These are phyloP conservation scores for Probaryconus sp. DNA, from an alignment of 1,140 invertebrate genomes.

Conservation along the genomic window DNA sequence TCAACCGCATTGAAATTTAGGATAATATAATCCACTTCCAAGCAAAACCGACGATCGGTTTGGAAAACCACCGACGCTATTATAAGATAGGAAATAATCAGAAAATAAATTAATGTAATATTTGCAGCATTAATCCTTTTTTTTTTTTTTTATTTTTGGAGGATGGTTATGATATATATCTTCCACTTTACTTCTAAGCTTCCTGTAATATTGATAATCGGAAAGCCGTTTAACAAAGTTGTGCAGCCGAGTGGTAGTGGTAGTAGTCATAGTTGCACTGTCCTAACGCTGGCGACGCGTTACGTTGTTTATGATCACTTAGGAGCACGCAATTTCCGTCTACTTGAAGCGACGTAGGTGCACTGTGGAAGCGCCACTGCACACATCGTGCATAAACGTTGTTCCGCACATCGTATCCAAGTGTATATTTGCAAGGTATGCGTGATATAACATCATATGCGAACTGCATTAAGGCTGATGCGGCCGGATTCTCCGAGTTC, in stretches of 20 bases:
- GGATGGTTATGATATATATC: no score
- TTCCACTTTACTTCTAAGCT: no score
- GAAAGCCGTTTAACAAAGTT: conserved; percentile 42
- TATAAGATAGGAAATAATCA: no score
- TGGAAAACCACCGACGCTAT: no score
- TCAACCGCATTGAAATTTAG: no score
- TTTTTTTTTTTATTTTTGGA: no score
- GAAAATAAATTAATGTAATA: no score
- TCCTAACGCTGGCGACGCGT: no score
- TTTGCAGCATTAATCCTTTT: no score
- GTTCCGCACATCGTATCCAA: conserved; percentile 21
- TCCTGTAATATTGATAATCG: conserved; percentile 48
- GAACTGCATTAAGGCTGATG: conserved; percentile 34
- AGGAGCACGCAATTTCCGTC: conserved; percentile 52
- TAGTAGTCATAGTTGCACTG: no score
- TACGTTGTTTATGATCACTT: conserved; percentile 57
- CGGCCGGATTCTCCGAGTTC: conserved; percentile 40
- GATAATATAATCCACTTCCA: no score
- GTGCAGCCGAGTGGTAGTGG: conserved; percentile 8
- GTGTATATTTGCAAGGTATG: conserved; percentile 31
- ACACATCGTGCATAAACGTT: conserved; percentile 14
- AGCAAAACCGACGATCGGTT: no score
- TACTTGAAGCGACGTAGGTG: conserved; percentile 35
- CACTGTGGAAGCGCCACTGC: conserved; percentile 28
- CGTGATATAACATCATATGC: conserved; percentile 39